These are phyloP conservation scores for Silurus asotus DNA, from an alignment of 2,113 vertebrate genomes.

Conservation along the genomic window DNA sequence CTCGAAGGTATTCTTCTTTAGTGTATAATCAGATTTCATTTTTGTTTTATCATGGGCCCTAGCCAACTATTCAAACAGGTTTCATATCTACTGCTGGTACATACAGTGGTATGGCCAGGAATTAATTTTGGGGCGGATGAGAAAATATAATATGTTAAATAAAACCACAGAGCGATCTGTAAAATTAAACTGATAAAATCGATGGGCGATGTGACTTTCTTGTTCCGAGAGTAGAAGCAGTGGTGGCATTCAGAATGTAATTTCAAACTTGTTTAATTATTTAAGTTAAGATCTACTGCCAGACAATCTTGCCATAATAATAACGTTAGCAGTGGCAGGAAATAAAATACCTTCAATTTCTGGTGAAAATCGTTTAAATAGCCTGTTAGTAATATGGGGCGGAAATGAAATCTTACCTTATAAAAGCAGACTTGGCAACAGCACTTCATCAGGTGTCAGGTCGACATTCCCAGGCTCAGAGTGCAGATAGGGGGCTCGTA, in stretches of 20 bases:
- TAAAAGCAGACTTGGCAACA: not conserved
- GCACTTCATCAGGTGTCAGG: too few relatives aligned
- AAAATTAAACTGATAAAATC: not conserved
- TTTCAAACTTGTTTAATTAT: not conserved
- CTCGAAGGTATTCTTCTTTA: not conserved
- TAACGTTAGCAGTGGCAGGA: not conserved
- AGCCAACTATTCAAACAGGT: not conserved
- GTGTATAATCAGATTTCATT: not conserved
- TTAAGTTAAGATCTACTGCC: not conserved
- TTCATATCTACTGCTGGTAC: not conserved
- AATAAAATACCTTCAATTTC: not conserved
- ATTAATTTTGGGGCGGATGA: not conserved
- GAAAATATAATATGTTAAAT: not conserved
- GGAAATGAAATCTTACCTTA: too few relatives aligned
- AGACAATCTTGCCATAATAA: not conserved
- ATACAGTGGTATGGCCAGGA: not conserved
- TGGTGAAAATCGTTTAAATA: not conserved
- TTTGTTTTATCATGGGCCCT: not conserved
- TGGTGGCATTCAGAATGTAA: not conserved
- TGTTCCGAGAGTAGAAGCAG: not conserved
- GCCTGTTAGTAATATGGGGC: too few relatives aligned
- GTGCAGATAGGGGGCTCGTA: too few relatives aligned
- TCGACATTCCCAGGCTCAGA: too few relatives aligned
- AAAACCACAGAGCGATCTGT: not conserved
- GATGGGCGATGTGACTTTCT: not conserved